These are phyloP conservation scores for Paraplagusia blochii DNA, from an alignment of 2,113 vertebrate genomes.

Conservation along the genomic window DNA sequence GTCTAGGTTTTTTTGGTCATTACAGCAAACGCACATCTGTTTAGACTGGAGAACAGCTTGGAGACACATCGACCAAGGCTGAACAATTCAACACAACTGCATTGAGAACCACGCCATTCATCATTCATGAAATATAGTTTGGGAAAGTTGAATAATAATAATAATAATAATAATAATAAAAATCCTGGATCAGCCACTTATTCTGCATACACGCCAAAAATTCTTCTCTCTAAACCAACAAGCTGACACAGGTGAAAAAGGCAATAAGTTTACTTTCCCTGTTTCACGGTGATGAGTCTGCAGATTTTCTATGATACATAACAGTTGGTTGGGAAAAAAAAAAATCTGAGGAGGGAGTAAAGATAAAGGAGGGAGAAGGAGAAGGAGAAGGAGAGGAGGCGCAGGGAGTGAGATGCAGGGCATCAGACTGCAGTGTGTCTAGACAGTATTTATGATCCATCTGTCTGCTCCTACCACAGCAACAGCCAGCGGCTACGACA, in stretches of 20 bases:
- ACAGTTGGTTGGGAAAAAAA: neutral
- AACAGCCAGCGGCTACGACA: slow-evolving; percentile 77
- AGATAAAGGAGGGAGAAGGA: slow-evolving; percentile 4
- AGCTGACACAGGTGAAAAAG: neutral
- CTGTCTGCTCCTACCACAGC: slow-evolving; percentile 88
- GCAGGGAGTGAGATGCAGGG: slow-evolving; percentile 40
- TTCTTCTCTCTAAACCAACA: neutral
- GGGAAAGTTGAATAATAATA: too few relatives aligned
- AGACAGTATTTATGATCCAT: slow-evolving; percentile 99
- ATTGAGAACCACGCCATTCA: neutral
- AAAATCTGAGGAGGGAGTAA: neutral
- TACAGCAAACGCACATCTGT: too few relatives aligned
- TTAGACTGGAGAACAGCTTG: too few relatives aligned
- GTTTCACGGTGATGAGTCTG: neutral
- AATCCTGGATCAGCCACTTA: neutral
- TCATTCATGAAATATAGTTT: neutral
- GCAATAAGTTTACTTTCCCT: neutral
- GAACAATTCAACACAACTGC: neutral
- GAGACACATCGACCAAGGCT: too few relatives aligned
- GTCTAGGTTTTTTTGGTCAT: too few relatives aligned
- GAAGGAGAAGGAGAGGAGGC: slow-evolving; percentile 21
- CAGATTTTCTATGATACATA: neutral
- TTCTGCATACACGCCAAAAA: neutral
- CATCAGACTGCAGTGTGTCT: slow-evolving; percentile 81
- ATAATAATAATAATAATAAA: neutral